Evolutionary conservation across 2,888 invertebrate genomes (phyloP).

Genomic region (Drosophila nigricruria): DNA sequence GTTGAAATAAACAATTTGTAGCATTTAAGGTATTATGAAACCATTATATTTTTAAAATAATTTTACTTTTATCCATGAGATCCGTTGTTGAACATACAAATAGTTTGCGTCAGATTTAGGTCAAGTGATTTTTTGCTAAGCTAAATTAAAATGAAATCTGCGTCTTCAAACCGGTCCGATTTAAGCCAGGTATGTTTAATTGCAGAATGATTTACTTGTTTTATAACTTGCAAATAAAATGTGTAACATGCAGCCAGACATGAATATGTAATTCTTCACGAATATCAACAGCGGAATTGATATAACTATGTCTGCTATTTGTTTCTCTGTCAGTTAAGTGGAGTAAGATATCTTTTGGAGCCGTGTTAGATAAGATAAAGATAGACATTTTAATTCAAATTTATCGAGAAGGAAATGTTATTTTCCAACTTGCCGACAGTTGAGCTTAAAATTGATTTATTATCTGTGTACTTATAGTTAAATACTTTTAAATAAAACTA

Average conservation of each 20-base stretch:
- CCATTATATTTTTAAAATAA: background rate
- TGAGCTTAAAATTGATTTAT: background rate
- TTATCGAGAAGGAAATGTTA: too few species aligned
- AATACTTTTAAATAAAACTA: background rate
- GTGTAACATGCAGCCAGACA: background rate
- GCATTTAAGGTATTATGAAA: too few species aligned
- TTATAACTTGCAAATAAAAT: background rate
- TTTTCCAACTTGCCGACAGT: too few species aligned
- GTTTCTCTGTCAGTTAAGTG: background rate
- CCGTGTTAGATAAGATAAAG: too few species aligned
- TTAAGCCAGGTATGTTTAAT: background rate
- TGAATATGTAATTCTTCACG: background rate
- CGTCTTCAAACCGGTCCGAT: background rate
- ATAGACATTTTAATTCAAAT: too few species aligned
- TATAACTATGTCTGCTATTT: background rate
- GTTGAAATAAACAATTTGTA: too few species aligned
- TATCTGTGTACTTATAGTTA: background rate
- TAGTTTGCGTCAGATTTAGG: background rate
- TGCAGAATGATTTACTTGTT: conserved; percentile 1
- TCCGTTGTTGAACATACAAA: background rate
- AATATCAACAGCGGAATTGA: background rate
- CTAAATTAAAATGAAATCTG: conserved; percentile 1
- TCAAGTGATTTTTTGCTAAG: background rate
- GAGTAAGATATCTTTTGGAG: too few species aligned
- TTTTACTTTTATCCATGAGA: too few species aligned